Conservation (phyloP, 2,797 vertebrate species). For the Diceros bicornis region DNA sequence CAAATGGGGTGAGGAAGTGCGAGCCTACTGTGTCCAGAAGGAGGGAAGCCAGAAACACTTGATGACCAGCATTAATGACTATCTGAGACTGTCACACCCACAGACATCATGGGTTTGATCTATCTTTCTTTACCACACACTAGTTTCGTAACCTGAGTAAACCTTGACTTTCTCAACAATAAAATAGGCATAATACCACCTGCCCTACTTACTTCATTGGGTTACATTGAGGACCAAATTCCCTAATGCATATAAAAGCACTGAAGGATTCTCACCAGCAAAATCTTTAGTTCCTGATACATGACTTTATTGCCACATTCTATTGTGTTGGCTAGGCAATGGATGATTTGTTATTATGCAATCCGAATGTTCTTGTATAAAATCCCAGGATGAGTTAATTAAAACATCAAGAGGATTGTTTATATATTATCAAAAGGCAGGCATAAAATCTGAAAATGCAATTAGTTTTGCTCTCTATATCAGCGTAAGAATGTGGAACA, state of each 20-base stretch:
- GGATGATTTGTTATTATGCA: constrained; percentile 1
- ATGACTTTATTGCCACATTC: not conserved
- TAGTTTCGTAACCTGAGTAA: not conserved
- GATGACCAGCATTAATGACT: not conserved
- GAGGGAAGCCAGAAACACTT: not conserved
- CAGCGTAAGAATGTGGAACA: not conserved
- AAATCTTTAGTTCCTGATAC: not conserved
- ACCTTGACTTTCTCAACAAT: not conserved
- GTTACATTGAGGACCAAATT: not conserved
- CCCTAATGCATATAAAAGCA: not conserved
- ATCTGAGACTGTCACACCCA: not conserved
- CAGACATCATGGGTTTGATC: not conserved
- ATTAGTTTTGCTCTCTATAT: not conserved
- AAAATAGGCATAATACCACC: not conserved
- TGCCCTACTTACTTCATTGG: not conserved
- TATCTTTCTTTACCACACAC: not conserved
- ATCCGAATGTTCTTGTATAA: not conserved
- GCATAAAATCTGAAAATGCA: not conserved
- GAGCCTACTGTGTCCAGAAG: not conserved
- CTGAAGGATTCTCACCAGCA: not conserved
- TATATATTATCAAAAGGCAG: not conserved
- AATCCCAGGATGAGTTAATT: constrained; percentile 17
- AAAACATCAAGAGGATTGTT: constrained; percentile 36
- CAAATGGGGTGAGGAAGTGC: not conserved
- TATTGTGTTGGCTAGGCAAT: not conserved